Percentiles rank a stretch among this genome's conserved stretches.
phyloP scores from a whole-genome alignment of 2,113 vertebrate species.

The Myotis lucifugus region DNA sequence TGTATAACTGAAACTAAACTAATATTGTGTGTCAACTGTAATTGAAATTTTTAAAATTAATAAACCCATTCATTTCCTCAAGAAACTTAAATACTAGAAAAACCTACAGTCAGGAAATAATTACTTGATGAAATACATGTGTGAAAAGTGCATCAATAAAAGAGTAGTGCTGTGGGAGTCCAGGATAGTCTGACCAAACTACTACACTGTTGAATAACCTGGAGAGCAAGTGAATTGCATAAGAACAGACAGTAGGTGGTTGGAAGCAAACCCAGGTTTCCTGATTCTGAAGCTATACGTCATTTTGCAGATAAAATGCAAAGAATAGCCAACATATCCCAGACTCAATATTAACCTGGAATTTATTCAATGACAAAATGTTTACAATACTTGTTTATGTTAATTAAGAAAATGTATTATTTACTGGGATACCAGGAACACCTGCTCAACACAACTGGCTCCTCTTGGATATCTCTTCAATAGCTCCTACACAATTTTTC shows the following conservation, averaged over 20 bases:
- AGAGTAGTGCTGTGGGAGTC: background rate
- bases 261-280: background rate
- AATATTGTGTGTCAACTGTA: background rate
- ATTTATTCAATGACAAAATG: slow-evolving; percentile 57
- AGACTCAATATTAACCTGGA: slow-evolving; percentile 50
- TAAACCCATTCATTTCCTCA: background rate
- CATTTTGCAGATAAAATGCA: background rate
- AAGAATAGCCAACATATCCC: background rate
- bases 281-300: background rate
- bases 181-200: background rate
- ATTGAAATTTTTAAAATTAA: background rate
- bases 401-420: slow-evolving; percentile 60
- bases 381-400: slow-evolving; percentile 13
- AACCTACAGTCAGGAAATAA: background rate
- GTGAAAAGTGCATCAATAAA: background rate
- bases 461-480: slow-evolving; percentile 40
- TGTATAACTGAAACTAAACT: background rate
- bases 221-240: background rate
- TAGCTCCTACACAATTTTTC: background rate
- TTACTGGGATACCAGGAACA: slow-evolving; percentile 22
- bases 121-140: background rate
- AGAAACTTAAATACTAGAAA: background rate
- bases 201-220: too few relatives aligned
- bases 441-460: background rate
- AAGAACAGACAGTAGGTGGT: background rate